Conservation (phyloP, 2,797 vertebrate genomes). For the Fundulus diaphanus region DNA sequence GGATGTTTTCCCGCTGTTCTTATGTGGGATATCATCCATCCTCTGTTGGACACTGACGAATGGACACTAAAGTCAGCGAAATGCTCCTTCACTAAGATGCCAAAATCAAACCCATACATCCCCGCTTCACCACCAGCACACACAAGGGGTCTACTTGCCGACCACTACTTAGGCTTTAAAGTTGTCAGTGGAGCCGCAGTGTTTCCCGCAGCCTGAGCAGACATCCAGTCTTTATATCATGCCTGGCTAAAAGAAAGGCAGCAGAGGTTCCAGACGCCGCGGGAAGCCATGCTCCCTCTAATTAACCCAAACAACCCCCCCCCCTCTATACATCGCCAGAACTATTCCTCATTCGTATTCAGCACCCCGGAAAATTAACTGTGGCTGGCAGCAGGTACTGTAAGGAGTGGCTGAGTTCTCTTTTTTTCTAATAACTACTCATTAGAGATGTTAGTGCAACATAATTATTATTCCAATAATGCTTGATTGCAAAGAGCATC, state of each 20-base stretch:
- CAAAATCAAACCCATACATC: slow-evolving; percentile 12
- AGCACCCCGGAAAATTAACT: slow-evolving; percentile 46
- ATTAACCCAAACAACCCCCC: slow-evolving; percentile 71
- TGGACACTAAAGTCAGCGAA: slow-evolving; percentile 12
- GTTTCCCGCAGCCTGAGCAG: slow-evolving; percentile 24
- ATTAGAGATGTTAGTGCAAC: slow-evolving; percentile 67
- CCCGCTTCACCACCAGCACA: not conserved
- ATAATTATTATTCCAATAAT: slow-evolving; percentile 67
- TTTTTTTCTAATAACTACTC: slow-evolving; percentile 61
- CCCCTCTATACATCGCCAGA: slow-evolving; percentile 51
- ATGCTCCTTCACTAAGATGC: slow-evolving; percentile 9
- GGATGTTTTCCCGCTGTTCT: slow-evolving; percentile 1
- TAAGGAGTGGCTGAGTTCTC: slow-evolving; percentile 51
- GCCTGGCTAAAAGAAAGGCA: slow-evolving; percentile 38
- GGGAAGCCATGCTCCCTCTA: slow-evolving; percentile 56
- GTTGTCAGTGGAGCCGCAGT: slow-evolving; percentile 21
- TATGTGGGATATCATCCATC: slow-evolving; percentile 1
- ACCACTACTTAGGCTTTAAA: slow-evolving; percentile 37
- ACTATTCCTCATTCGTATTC: slow-evolving; percentile 65
- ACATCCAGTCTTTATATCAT: slow-evolving; percentile 46
- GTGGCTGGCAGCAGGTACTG: slow-evolving; percentile 57
- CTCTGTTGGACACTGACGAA: slow-evolving; percentile 22
- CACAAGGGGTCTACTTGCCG: slow-evolving; percentile 9
- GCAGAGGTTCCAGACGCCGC: slow-evolving; percentile 48
- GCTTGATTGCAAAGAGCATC: slow-evolving; percentile 27